These are phyloP conservation scores for Porites lutea DNA, from an alignment of 64 coral and sea anemone species.

Conservation along the genomic window DNA sequence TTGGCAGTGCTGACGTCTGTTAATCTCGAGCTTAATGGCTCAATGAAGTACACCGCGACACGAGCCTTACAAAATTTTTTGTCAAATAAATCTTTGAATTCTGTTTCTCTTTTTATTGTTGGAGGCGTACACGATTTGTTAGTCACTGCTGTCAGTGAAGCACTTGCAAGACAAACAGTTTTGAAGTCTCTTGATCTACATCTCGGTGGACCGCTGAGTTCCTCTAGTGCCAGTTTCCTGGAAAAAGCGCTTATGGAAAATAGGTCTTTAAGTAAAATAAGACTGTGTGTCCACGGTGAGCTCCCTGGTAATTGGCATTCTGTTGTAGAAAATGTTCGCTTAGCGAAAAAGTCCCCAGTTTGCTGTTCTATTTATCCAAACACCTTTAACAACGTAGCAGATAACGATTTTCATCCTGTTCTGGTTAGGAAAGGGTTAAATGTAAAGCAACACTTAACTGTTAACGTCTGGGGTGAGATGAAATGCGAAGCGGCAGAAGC, in stretches of 20 bases:
- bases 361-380: neutral
- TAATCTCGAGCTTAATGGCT: neutral
- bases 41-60: neutral
- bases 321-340: neutral
- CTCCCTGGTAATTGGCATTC: neutral
- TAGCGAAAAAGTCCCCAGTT: neutral
- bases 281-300: neutral
- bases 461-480: neutral
- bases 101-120: neutral
- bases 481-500: neutral
- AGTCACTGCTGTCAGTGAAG: neutral
- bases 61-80: neutral
- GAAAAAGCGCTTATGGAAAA: neutral
- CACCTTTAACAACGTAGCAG: neutral
- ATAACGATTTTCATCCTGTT: neutral
- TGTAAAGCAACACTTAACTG: neutral
- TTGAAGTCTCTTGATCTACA: neutral
- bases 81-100: neutral
- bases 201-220: neutral
- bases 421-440: neutral
- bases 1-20: neutral
- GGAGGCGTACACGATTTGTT: conserved; percentile 1
- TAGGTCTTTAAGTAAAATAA: neutral
- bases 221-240: neutral
- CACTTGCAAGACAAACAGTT: neutral